A percentile compares a stretch with the other conserved stretches of the same genome.
These are phyloP conservation scores for Apteryx mantelli DNA, from an alignment of 2,113 vertebrate species.

Conservation along the genomic window DNA sequence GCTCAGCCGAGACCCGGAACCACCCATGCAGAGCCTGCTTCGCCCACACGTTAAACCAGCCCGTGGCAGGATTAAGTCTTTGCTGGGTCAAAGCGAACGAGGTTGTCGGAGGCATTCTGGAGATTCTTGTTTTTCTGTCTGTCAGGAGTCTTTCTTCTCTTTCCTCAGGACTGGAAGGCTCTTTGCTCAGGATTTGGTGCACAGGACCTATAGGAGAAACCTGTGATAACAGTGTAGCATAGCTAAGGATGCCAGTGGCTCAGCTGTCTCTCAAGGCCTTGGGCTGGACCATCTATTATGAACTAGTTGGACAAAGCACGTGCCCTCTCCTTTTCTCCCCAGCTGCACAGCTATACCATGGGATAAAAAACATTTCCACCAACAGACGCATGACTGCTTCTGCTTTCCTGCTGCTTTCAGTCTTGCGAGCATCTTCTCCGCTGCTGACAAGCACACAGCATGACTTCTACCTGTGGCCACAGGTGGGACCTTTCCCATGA, in stretches of 20 bases:
- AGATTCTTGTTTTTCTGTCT: neutral
- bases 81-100: no score
- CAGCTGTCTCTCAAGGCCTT: neutral
- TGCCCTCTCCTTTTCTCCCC: neutral
- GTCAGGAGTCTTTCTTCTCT: neutral
- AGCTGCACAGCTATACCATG: neutral
- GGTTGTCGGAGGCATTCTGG: neutral
- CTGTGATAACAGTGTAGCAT: neutral
- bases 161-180: neutral
- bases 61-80: neutral
- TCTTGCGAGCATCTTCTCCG: no score
- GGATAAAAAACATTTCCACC: neutral
- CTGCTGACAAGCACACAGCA: no score
- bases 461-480: no score
- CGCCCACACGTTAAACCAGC: neutral
- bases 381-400: neutral
- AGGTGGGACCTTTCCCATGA: no score
- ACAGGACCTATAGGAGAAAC: neutral
- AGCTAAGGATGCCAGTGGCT: neutral
- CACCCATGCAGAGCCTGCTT: neutral
- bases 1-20: neutral
- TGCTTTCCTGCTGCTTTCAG: no score
- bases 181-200: neutral
- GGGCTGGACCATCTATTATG: neutral
- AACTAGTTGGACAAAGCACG: neutral